phyloP scores from a whole-genome alignment of 2,888 invertebrate species.

The Mechanitis messenoides region DNA sequence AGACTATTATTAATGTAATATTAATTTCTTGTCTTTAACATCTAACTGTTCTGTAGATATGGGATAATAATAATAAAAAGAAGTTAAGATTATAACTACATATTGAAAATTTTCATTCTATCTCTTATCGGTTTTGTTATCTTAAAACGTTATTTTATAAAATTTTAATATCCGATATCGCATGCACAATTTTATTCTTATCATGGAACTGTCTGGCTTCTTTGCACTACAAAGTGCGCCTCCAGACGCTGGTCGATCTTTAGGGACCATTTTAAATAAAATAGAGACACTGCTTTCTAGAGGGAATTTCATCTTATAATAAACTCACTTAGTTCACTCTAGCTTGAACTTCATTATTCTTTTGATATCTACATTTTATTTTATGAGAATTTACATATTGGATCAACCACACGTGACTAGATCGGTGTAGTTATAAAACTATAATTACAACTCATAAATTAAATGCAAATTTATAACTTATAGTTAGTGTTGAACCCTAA shows the following conservation, averaged over 20 bases:
- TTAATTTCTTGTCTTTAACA: too few relatives aligned
- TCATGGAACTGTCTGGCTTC: slow-evolving; percentile 50
- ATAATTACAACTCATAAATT: too few relatives aligned
- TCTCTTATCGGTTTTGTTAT: too few relatives aligned
- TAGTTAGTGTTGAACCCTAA: slow-evolving; percentile 15
- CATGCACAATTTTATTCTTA: slow-evolving; percentile 52
- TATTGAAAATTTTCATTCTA: too few relatives aligned
- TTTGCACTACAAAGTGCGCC: slow-evolving; percentile 51
- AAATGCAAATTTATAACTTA: too few relatives aligned
- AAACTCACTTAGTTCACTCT: slow-evolving; percentile 6
- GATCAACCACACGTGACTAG: not conserved
- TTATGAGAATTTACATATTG: not conserved
- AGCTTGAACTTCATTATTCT: slow-evolving; percentile 1
- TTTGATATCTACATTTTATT: slow-evolving; percentile 1
- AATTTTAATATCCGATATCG: slow-evolving; percentile 18
- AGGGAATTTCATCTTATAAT: slow-evolving; percentile 13
- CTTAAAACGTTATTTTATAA: too few relatives aligned
- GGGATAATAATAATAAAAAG: too few relatives aligned
- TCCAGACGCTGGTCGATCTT: slow-evolving; percentile 45
- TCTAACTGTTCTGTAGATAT: too few relatives aligned
- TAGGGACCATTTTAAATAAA: slow-evolving; percentile 55
- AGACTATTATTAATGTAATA: too few relatives aligned
- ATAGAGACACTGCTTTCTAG: slow-evolving; percentile 37
- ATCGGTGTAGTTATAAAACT: too few relatives aligned
- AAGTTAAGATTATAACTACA: too few relatives aligned